A percentile compares a stretch with the other conserved stretches of the same genome.
phyloP scores from a whole-genome alignment of 1,140 invertebrate genomes.

The Eciton burchellii region DNA sequence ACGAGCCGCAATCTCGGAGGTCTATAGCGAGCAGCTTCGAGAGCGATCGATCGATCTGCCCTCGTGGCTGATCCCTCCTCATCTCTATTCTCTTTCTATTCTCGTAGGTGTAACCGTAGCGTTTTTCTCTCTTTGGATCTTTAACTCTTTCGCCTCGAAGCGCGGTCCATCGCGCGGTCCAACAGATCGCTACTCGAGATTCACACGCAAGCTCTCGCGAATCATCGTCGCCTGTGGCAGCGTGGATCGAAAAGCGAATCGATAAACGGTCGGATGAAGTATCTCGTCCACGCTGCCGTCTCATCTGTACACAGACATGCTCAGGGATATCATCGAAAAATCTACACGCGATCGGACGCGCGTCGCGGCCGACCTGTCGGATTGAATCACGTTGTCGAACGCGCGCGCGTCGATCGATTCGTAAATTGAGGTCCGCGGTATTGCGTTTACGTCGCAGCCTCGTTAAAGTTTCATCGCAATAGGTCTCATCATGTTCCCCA shows the following conservation, averaged over 20 bases:
- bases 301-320: constrained; percentile 19
- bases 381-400: background rate
- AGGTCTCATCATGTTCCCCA: background rate
- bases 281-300: background rate
- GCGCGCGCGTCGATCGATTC: background rate
- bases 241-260: constrained; percentile 1
- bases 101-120: constrained; percentile 33
- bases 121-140: background rate
- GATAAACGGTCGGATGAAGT: background rate
- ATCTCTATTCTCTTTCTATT: constrained; percentile 10
- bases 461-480: constrained; percentile 43
- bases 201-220: constrained; percentile 55
- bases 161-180: background rate
- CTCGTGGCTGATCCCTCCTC: background rate
- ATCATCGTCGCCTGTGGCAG: constrained; percentile 19
- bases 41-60: constrained; percentile 17
- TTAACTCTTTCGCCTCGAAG: background rate
- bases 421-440: constrained; percentile 4
- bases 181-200: too few species aligned
- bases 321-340: constrained; percentile 64
- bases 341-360: background rate
- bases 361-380: background rate
- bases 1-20: background rate
- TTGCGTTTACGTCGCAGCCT: constrained; percentile 15
- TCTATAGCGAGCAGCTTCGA: constrained; percentile 11